phyloP scores from a whole-genome alignment of 2,888 invertebrate species.

The Lobophora halterata region DNA sequence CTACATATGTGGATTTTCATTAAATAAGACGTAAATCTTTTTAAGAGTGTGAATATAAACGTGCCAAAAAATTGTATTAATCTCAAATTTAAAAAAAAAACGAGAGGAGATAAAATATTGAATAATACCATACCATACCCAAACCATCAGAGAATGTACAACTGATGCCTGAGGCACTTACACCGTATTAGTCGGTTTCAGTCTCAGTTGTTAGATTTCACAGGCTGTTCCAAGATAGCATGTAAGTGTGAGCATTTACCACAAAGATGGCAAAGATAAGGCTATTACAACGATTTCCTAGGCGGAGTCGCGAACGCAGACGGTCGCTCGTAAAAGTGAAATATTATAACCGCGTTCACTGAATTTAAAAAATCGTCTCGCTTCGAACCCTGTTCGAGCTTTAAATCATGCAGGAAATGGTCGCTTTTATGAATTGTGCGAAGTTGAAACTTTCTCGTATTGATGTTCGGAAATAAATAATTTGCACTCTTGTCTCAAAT shows the following conservation, averaged over 20 bases:
- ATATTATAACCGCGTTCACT: conserved; percentile 70
- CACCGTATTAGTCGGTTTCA: too few species aligned
- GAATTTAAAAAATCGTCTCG: conserved; percentile 70
- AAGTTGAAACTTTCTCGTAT: conserved; percentile 23
- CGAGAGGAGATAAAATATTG: too few species aligned
- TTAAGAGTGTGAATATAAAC: too few species aligned
- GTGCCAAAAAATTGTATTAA: too few species aligned
- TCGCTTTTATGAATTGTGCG: conserved; percentile 33
- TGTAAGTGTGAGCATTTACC: conserved; percentile 40
- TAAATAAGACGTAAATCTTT: too few species aligned
- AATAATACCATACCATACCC: too few species aligned
- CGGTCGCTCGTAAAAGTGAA: conserved; percentile 75
- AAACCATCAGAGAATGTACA: too few species aligned
- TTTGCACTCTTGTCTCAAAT: too few species aligned
- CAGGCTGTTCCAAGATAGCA: not conserved
- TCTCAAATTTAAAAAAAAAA: too few species aligned
- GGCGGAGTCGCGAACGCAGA: conserved; percentile 70
- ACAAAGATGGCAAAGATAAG: conserved; percentile 61
- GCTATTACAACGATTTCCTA: conserved; percentile 66
- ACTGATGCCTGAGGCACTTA: too few species aligned
- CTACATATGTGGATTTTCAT: too few species aligned
- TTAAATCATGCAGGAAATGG: conserved; percentile 47
- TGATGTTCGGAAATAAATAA: too few species aligned
- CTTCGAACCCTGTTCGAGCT: conserved; percentile 48
- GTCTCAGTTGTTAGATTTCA: not conserved